Base-by-base conservation (phyloP, 2,888 invertebrate species). In the Lottia scabra region DNA sequence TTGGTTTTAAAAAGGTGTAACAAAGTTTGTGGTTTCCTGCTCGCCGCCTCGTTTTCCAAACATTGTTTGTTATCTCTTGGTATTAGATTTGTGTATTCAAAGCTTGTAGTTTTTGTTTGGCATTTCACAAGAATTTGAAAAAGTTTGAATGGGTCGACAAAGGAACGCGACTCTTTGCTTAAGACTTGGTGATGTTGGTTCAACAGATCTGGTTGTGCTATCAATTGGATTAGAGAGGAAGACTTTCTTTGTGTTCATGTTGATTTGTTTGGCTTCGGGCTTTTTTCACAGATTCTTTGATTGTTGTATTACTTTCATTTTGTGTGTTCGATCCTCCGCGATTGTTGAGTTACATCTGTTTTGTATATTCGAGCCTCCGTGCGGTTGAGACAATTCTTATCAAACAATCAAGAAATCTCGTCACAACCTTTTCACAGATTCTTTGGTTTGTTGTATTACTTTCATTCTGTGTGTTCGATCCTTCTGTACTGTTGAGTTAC, bases 221-320 rank as follows among this genome's bases (percentile, higher is more conserved):
- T 63, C 63, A 63, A 69, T 69, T 69, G 68, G 68, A 63, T 69
- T 69, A 63, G n/a, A 45, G n/a, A 69, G 43, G 23, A 63, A 43
- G 63, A 63, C 68, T 45, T 27, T 63, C 68, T 69, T 69, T 69
- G 68, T 69, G 63, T 45, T 45, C 26, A 63, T 63, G 68, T 69
- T 69, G 62, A 63, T 16, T 26, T 69, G 68, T 69, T 69, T 69
- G 63, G 44, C 38, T 23, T 63, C 62, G n/a, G 16, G 44, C 63
- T 63, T 69, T 62, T 69, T 38, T 63, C 56, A 56, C 56, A 23
- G 56, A 56, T 56, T 56, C 56, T 23, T 23, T 23, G 19, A 23
- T 56, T 56, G 56, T 56, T 56, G 56, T 23, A 56, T 56, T 56
- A 56, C 56, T 4, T 6, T 19, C 3, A 6, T 23, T 56, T 56